Conservation (phyloP, 2,797 vertebrate species). For the Protosalanx chinensis region DNA sequence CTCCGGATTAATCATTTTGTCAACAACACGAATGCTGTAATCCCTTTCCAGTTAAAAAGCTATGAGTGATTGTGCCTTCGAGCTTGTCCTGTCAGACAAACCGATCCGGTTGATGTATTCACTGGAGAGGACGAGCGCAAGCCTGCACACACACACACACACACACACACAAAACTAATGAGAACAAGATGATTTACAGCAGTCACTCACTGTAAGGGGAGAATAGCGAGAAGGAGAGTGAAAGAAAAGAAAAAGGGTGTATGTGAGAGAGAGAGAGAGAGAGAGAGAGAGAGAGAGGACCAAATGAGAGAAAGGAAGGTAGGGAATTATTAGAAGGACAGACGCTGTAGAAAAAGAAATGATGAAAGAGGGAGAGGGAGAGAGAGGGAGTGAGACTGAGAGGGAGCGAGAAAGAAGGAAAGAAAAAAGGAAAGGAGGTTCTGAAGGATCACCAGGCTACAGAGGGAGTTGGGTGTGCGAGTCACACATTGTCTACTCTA, state of each 20-base stretch:
- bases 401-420: slow-evolving; percentile 14
- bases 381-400: slow-evolving; percentile 17
- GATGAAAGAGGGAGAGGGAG: slow-evolving; percentile 14
- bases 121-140: slow-evolving; percentile 41
- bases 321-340: too few relatives aligned
- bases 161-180: slow-evolving; percentile 1
- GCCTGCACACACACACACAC: slow-evolving; percentile 37
- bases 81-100: slow-evolving; percentile 36
- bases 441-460: slow-evolving; percentile 72
- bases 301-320: slow-evolving; percentile 14
- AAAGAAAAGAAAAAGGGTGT: background rate
- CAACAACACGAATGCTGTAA: slow-evolving; percentile 9
- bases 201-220: slow-evolving; percentile 9
- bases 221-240: background rate
- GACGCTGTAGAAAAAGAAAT: background rate
- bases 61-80: slow-evolving; percentile 27
- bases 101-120: slow-evolving; percentile 31
- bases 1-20: slow-evolving; percentile 24
- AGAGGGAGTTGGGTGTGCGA: slow-evolving; percentile 64
- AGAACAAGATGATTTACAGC: slow-evolving; percentile 22
- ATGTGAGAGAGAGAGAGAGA: background rate
- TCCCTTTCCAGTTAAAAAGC: slow-evolving; percentile 13
- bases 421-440: slow-evolving; percentile 32
- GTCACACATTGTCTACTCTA: slow-evolving; percentile 54
- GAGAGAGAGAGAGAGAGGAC: slow-evolving; percentile 11